Conservation (phyloP, 2,888 invertebrate species). For the Gisinianus flammeolus region DNA sequence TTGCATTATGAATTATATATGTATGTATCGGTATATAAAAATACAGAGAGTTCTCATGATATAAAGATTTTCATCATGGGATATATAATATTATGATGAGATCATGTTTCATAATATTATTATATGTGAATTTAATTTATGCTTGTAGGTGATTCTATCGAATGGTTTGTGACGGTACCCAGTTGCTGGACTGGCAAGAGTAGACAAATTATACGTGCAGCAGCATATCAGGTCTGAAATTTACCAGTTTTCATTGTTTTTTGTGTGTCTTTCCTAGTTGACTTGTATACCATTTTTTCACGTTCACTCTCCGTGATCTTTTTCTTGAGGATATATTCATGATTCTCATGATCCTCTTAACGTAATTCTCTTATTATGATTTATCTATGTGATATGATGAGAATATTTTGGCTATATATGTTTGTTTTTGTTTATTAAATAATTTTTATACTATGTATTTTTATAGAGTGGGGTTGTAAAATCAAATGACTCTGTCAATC, state of each 20-base stretch:
- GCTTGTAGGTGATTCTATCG: slow-evolving; percentile 32
- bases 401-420: no score
- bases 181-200: slow-evolving; percentile 33
- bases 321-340: no score
- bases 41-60: no score
- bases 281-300: background rate
- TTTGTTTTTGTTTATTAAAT: no score
- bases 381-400: no score
- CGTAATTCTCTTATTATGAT: no score
- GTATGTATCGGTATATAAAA: no score
- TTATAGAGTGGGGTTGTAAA: slow-evolving; percentile 29
- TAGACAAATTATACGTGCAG: slow-evolving; percentile 56
- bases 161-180: slow-evolving; percentile 31
- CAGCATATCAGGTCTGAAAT: slow-evolving; percentile 57
- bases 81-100: no score
- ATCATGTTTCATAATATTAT: background rate
- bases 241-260: no score
- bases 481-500: slow-evolving; percentile 49
- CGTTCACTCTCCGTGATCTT: background rate
- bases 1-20: no score
- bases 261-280: background rate
- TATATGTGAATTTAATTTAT: slow-evolving; percentile 15
- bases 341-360: no score
- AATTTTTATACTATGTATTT: background rate
- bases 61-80: no score